Evolutionary conservation across 1,140 invertebrate genomes (phyloP).

Genomic region (Ctenoplectra terminalis): DNA sequence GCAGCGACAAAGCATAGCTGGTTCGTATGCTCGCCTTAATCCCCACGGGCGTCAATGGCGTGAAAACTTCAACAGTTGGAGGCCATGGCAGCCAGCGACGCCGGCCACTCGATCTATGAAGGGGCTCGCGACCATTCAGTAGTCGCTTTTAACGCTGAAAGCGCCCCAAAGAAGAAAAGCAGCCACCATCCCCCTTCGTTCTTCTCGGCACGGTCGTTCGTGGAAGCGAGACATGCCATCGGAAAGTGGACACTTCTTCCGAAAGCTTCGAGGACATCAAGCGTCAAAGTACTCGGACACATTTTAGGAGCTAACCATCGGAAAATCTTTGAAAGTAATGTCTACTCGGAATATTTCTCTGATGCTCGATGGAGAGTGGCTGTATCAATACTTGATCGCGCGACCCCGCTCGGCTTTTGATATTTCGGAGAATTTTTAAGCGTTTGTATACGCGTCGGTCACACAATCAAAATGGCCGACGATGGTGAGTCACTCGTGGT

Average conservation of each 20-base stretch:
- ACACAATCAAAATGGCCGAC: too few relatives aligned
- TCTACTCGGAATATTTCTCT: background rate
- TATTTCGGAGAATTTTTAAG: too few relatives aligned
- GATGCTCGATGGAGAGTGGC: too few relatives aligned
- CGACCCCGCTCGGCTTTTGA: background rate
- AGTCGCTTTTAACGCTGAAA: constrained; percentile 64
- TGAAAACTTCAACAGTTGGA: constrained; percentile 64
- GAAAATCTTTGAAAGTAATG: constrained; percentile 32
- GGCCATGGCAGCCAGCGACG: constrained; percentile 13
- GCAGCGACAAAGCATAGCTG: constrained; percentile 42
- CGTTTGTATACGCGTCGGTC: too few relatives aligned
- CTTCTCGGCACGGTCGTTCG: background rate
- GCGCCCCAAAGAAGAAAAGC: constrained; percentile 56
- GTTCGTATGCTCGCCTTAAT: constrained; percentile 58
- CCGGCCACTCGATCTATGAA: constrained; percentile 51
- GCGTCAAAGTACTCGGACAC: constrained; percentile 42
- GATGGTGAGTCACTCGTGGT: too few relatives aligned
- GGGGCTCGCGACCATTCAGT: constrained; percentile 60
- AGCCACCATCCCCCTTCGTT: background rate
- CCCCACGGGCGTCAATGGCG: constrained; percentile 56
- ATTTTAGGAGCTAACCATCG: constrained; percentile 48
- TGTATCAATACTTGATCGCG: background rate
- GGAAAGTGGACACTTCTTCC: constrained; percentile 54
- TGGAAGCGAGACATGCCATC: constrained; percentile 35
- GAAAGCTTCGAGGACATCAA: constrained; percentile 25